These are phyloP conservation scores for Antennarius maculatus DNA, from an alignment of 2,797 vertebrate genomes.

Conservation along the genomic window DNA sequence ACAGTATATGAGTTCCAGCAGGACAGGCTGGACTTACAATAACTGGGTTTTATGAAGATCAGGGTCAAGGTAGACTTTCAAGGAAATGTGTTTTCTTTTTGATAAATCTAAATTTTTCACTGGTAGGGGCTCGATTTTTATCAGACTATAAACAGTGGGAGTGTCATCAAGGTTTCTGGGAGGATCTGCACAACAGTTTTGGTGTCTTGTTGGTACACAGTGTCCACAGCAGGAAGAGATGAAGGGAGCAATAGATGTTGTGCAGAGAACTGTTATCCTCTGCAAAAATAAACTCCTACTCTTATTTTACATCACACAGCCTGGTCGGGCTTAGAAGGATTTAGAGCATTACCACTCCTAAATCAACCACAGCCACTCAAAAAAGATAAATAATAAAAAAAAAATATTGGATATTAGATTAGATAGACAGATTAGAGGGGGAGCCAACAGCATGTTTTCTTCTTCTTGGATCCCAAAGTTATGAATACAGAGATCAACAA, in stretches of 20 bases:
- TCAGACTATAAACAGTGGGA: slow-evolving; percentile 17
- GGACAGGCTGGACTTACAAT: slow-evolving; percentile 53
- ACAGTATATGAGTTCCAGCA: slow-evolving; percentile 71
- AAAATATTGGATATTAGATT: slow-evolving; percentile 71
- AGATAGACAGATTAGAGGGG: slow-evolving; percentile 73
- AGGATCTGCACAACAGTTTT: slow-evolving; percentile 2
- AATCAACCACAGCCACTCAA: slow-evolving; percentile 69
- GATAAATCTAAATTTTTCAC: slow-evolving; percentile 42
- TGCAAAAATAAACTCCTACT: slow-evolving; percentile 60
- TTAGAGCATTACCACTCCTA: slow-evolving; percentile 77
- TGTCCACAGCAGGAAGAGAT: slow-evolving; percentile 8
- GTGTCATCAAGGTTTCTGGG: slow-evolving; percentile 10
- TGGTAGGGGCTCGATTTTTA: slow-evolving; percentile 36
- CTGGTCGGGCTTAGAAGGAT: slow-evolving; percentile 69
- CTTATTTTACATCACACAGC: slow-evolving; percentile 59
- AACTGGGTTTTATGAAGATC: slow-evolving; percentile 61
- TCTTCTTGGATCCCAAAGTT: slow-evolving; percentile 37
- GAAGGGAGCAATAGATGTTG: slow-evolving; percentile 12
- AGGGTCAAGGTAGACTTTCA: slow-evolving; percentile 53
- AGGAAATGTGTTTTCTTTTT: slow-evolving; percentile 42
- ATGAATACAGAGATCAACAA: slow-evolving; percentile 53
- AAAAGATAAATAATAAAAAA: slow-evolving; percentile 13
- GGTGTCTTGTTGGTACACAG: no score
- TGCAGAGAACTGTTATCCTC: slow-evolving; percentile 43
- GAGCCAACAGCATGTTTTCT: slow-evolving; percentile 68